A percentile compares a stretch with the other conserved stretches of the same genome.
phyloP scores from a whole-genome alignment of 2,797 vertebrate genomes.

The Pantherophis alleghaniensis region DNA sequence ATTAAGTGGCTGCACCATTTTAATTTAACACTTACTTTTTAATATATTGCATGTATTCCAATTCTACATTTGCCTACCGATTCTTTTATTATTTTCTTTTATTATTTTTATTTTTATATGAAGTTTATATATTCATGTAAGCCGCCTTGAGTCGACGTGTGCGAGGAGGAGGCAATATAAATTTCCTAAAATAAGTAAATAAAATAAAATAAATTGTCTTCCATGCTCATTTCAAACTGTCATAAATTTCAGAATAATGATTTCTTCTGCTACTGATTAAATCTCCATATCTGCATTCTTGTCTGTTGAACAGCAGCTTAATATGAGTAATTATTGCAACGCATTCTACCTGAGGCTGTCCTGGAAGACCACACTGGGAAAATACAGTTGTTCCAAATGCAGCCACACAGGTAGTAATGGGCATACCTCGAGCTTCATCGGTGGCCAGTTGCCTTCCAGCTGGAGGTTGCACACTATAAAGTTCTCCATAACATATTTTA shows the following conservation, averaged over 20 bases:
- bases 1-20: background rate
- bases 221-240: background rate
- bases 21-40: background rate
- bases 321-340: background rate
- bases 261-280: background rate
- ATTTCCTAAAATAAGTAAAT: too few species aligned
- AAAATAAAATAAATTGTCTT: background rate
- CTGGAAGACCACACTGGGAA: background rate
- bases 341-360: too few species aligned
- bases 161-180: too few species aligned
- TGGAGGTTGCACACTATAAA: background rate
- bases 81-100: too few species aligned
- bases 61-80: background rate
- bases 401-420: background rate
- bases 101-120: too few species aligned
- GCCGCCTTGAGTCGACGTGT: too few species aligned
- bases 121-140: too few species aligned
- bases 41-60: background rate
- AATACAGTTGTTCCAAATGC: background rate
- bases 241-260: background rate
- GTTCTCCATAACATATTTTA: background rate
- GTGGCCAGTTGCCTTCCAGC: background rate
- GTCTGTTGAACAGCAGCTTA: slow-evolving; percentile 6
- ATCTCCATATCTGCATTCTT: slow-evolving; percentile 46
- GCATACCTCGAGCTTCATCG: background rate